Conservation (phyloP, 1,140 invertebrate genomes). For the Neelides sp. region DNA sequence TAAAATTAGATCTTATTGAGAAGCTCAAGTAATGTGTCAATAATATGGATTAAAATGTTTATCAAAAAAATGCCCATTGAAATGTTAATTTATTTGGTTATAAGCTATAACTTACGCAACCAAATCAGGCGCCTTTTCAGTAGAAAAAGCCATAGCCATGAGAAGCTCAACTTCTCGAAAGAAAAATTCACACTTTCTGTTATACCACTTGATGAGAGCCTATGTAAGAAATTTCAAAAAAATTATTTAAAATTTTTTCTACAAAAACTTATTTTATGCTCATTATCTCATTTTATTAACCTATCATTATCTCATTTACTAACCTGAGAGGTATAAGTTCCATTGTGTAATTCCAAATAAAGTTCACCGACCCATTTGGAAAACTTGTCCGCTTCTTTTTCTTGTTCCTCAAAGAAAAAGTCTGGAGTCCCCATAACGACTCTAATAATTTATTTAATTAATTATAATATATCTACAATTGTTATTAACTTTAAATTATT, state of each 20-base stretch:
- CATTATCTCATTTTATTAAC: too few species aligned
- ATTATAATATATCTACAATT: too few species aligned
- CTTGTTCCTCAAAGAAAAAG: slow-evolving; percentile 39
- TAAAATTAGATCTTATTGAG: not conserved
- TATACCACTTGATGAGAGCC: slow-evolving; percentile 40
- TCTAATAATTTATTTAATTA: slow-evolving; percentile 31
- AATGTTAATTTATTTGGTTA: too few species aligned
- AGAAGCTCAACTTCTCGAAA: slow-evolving; percentile 36
- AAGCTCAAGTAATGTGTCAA: too few species aligned
- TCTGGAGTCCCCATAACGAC: slow-evolving; percentile 39
- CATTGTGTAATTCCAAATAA: slow-evolving; percentile 46
- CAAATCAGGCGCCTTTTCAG: not conserved
- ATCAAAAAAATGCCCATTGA: too few species aligned
- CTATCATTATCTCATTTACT: slow-evolving; percentile 29
- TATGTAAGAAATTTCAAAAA: slow-evolving; percentile 14
- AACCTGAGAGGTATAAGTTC: slow-evolving; percentile 45
- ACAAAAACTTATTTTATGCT: too few species aligned
- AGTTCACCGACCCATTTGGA: slow-evolving; percentile 43
- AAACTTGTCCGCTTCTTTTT: slow-evolving; percentile 36
- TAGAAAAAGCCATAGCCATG: slow-evolving; percentile 14
- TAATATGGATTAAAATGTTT: too few species aligned
- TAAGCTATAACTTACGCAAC: not conserved
- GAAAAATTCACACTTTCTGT: slow-evolving; percentile 39
- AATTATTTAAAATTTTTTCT: not conserved
- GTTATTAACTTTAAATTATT: not conserved